Evolutionary conservation across 53 echinoderm and acorn worm species (phyloP), one percentile per base, ranked within the genome.

Genomic region (Zoroaster sp.): DNA sequence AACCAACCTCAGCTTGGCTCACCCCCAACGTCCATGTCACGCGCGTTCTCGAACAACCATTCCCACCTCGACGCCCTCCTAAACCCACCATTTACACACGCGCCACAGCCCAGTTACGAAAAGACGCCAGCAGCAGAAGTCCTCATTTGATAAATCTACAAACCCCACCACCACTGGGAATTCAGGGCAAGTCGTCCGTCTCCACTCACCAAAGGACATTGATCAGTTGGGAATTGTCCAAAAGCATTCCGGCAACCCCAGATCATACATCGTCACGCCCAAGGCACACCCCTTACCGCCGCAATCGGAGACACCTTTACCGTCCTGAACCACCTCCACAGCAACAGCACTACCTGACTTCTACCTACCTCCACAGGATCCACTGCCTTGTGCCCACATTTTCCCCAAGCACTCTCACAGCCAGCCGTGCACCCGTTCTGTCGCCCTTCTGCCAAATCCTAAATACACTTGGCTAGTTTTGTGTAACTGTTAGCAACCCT

Each of bases 231-330:
- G 89, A 39, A 51, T 79, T 15, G 70, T 89, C 38, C 32, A 43
- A 66, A 2, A 46, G 7, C 31, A 41, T 68, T 67, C 69, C 31
- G 40, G 40, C 33, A 47, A 78, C 37, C 89, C 89, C 37, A 44
- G 79, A 78, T 89, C 89, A 1, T 89, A 89, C 69, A 67, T 89
- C 34, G 79, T 89, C 69, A 79, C 37, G 71, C 44, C 35, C 37
- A 75, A 6, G 88, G 88, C 54, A 25, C 63, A 0, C 54, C 35
- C n/a, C n/a, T n/a, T 88, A 88, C 31, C 65, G 75, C 75, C 73
- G 75, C 54, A 75, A 88, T 15, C 74, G 88, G 14, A 52, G 77
- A 53, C 77, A 75, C 76, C 31, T 76, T 53, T 88, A 32, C 76
- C 88, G 25, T 15, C 8, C 15, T 21, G 76, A 76, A 88, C 75